Evolutionary conservation across 2,113 vertebrate genomes (phyloP).

Genomic region (Meriones unguiculatus): DNA sequence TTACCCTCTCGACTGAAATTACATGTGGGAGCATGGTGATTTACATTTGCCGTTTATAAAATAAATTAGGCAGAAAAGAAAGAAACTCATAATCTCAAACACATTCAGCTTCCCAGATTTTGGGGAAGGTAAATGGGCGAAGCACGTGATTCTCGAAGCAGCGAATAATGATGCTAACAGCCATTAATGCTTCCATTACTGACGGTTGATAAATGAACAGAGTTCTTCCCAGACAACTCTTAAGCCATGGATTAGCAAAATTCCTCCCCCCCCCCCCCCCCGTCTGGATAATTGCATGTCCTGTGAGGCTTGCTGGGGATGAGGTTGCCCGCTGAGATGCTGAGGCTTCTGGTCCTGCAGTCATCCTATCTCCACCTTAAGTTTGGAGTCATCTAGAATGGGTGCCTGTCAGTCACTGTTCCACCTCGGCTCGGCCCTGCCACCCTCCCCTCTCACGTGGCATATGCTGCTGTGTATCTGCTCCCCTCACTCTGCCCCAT

Average conservation of each 20-base stretch:
- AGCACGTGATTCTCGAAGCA: constrained; percentile 71
- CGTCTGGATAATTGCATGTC: neutral
- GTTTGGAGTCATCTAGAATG: neutral
- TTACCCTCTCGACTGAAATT: constrained; percentile 64
- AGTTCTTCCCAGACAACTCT: constrained; percentile 64
- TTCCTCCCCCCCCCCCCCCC: neutral
- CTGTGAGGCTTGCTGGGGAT: neutral
- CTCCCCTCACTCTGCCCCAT: no score
- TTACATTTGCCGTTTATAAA: constrained; percentile 83
- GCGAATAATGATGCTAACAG: constrained; percentile 79
- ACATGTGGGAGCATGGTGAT: constrained; percentile 48
- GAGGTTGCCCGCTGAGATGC: neutral
- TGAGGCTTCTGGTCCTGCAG: neutral
- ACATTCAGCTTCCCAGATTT: constrained; percentile 72
- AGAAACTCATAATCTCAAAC: constrained; percentile 81
- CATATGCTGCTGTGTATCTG: neutral
- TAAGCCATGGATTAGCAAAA: constrained; percentile 55
- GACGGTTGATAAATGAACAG: constrained; percentile 68
- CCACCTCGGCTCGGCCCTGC: neutral
- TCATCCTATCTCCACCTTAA: neutral
- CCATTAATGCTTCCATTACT: constrained; percentile 82
- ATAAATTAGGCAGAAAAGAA: constrained; percentile 87
- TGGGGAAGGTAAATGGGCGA: constrained; percentile 82
- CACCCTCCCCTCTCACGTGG: neutral
- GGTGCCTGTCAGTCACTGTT: neutral